phyloP scores from a whole-genome alignment of 2,113 vertebrate species.

The Pipra filicauda region DNA sequence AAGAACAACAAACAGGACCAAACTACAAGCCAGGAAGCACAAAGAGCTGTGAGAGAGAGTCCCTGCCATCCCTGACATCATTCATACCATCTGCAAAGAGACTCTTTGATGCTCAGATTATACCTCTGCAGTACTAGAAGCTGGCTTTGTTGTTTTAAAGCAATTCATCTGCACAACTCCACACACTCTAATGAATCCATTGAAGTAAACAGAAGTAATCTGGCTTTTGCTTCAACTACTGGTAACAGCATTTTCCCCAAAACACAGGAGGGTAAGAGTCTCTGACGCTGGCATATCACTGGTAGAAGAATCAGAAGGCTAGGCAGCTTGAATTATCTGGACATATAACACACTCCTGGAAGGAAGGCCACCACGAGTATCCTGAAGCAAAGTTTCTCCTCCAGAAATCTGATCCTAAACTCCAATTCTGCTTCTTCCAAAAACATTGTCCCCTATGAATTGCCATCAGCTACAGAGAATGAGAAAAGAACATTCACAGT shows the following conservation, averaged over 20 bases:
- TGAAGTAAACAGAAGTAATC: not conserved
- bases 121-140: not conserved
- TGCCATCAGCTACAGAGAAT: not conserved
- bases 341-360: not conserved
- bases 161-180: not conserved
- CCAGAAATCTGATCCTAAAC: not conserved
- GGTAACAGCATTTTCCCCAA: not conserved
- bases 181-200: not conserved
- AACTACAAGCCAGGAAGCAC: not conserved
- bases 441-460: not conserved
- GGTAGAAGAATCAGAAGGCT: not conserved
- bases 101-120: not conserved
- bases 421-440: not conserved
- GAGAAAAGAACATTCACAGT: not conserved
- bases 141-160: not conserved
- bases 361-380: accelerated
- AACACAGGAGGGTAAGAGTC: not conserved
- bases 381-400: not conserved
- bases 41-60: not conserved
- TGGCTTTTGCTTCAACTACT: not conserved
- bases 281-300: not conserved
- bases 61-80: not conserved
- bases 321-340: not conserved
- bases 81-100: not conserved
- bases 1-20: not conserved